Conservation (phyloP, 2,888 invertebrate species). For the Hipparchia sbordonii region DNA sequence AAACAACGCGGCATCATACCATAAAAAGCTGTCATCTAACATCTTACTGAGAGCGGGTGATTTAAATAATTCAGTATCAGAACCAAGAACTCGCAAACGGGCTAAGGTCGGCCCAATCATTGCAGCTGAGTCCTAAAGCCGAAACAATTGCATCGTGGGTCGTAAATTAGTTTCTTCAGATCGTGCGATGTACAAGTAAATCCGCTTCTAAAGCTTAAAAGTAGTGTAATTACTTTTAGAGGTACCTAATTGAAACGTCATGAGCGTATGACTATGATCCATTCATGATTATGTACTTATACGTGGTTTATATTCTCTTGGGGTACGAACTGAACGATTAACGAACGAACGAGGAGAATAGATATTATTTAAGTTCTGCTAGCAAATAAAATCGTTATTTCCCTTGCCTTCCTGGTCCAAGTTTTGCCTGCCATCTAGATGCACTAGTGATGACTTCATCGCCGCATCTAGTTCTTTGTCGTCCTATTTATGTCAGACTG, state of each 20-base stretch:
- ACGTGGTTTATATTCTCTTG: too few relatives aligned
- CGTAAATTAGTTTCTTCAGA: slow-evolving; percentile 58
- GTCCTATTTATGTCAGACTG: background rate
- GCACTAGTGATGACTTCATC: background rate
- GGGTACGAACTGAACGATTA: background rate
- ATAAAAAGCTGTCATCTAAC: slow-evolving; percentile 31
- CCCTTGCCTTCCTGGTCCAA: too few relatives aligned
- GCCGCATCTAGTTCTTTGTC: too few relatives aligned
- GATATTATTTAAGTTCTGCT: too few relatives aligned
- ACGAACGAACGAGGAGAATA: too few relatives aligned
- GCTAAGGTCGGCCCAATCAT: slow-evolving; percentile 67
- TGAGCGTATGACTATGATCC: background rate
- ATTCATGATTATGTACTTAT: background rate
- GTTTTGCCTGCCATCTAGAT: too few relatives aligned
- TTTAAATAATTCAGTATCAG: slow-evolving; percentile 35
- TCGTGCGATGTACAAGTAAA: slow-evolving; percentile 30
- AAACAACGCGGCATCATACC: slow-evolving; percentile 30
- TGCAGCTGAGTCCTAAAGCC: slow-evolving; percentile 52
- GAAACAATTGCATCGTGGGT: slow-evolving; percentile 70
- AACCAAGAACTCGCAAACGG: slow-evolving; percentile 48
- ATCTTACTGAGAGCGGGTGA: slow-evolving; percentile 30
- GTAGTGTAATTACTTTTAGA: slow-evolving; percentile 26
- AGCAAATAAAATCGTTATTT: too few relatives aligned
- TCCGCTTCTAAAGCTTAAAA: slow-evolving; percentile 26
- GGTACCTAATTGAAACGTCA: slow-evolving; percentile 9